Evolutionary conservation across 2,888 invertebrate species (phyloP).

Genomic region (Apamea sordens): DNA sequence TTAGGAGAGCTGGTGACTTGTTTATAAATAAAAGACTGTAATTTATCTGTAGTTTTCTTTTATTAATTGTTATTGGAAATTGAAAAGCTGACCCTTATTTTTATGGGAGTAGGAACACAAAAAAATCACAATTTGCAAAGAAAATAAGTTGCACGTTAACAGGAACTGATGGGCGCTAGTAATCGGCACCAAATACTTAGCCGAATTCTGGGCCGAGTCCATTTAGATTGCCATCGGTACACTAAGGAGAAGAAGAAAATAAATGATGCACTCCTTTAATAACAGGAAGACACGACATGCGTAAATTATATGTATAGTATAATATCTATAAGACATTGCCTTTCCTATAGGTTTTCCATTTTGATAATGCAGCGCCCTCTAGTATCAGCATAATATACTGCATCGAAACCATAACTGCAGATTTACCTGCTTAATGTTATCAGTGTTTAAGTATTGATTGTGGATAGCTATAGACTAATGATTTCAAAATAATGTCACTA

Average conservation of each 20-base stretch:
- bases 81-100: not conserved
- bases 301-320: not conserved
- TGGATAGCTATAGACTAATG: not conserved
- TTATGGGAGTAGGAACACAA: not conserved
- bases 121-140: not conserved
- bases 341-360: not conserved
- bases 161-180: no score
- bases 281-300: not conserved
- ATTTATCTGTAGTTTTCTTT: conserved; percentile 26
- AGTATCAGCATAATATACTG: not conserved
- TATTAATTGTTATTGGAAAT: not conserved
- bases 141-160: no score
- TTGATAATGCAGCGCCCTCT: not conserved
- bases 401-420: not conserved
- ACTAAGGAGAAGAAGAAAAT: no score
- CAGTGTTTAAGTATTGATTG: not conserved
- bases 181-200: no score
- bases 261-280: not conserved
- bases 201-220: no score
- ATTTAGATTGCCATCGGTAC: no score
- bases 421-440: not conserved
- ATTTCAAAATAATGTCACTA: conserved; percentile 11
- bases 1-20: conserved; percentile 77
- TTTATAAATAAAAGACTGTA: conserved; percentile 57
- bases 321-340: not conserved